Base-by-base conservation (phyloP, 2,888 invertebrate species). In the Eudemis profundana region DNA sequence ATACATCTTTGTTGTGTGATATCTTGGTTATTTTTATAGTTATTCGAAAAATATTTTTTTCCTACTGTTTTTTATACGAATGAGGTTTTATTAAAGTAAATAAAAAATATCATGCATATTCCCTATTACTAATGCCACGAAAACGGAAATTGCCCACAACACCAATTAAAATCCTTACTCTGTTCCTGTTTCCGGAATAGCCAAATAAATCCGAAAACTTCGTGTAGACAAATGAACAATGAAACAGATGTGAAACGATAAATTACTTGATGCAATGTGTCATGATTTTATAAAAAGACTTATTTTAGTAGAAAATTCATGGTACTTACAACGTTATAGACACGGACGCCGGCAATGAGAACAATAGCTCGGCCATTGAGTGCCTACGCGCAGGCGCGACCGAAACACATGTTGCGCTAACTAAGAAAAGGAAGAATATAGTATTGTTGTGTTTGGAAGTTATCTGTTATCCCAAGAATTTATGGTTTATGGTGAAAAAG, bases 361-460 rank as follows among this genome's bases (percentile, higher is more conserved):
- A 53, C 38, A 53, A 51, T 51, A 38, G 38, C 14, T 50, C 1
- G n/a, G 21, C 5, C 21, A 23, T 40, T 53, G 38, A 38, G 38
- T 53, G 36, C 1, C 33, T 33, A 33, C 8, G 33, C 38, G 19
- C 53, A 21, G 14, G 23, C 10, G 53, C 51, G 51, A 40, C 38
- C 53, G 21, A 53, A 40, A 53, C 53, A 53, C 38, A 21, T 53
- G 53, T 40, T 53, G 21, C 21, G 38, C 38, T 23, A 27, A 10
- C n/a, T n/a, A n/a, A 15, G 23, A 38, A 40, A 40, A 40, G 23
- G 10, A 33, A 7, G 10, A 5, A 33, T 40, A 53, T 10, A 23
- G 23, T 38, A 53, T 10, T 40, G 23, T 38, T 23, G n/a, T 21
- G 4, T 46, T 33, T 3, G 42, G 10, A 19, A 19, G 17, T 51